Percentiles rank a stretch among this genome's conserved stretches.
These are phyloP conservation scores for Drosophila simulans DNA, from an alignment of 1,140 invertebrate genomes.

Conservation along the genomic window DNA sequence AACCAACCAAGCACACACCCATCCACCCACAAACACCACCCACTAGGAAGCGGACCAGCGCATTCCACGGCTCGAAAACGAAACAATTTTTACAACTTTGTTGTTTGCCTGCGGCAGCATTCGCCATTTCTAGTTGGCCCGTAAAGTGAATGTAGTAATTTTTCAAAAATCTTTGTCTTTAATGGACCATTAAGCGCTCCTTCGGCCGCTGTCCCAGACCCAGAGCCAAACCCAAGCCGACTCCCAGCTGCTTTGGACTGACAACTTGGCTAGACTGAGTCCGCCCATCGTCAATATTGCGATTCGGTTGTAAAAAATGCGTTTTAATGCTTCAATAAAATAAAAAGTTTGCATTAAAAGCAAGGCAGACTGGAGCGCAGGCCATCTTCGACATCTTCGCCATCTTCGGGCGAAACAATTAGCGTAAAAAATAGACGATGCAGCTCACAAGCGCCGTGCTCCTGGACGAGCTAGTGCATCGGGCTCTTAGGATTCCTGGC, in stretches of 20 bases:
- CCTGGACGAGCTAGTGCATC: not conserved
- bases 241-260: not conserved
- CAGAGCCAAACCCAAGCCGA: no score
- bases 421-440: constrained; percentile 66
- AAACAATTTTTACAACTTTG: constrained; percentile 84
- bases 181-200: constrained; percentile 80
- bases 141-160: constrained; percentile 78
- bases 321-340: constrained; percentile 84
- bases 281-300: constrained; percentile 73
- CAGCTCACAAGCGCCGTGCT: not conserved
- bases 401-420: constrained; percentile 64
- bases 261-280: constrained; percentile 40
- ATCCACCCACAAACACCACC: not conserved
- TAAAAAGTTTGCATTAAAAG: constrained; percentile 81
- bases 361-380: not conserved
- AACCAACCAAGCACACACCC: not conserved
- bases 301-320: constrained; percentile 82
- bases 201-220: constrained; percentile 28
- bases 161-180: constrained; percentile 84
- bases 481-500: not conserved
- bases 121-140: constrained; percentile 67
- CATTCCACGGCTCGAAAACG: constrained; percentile 67
- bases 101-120: constrained; percentile 75
- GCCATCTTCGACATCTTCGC: not conserved
- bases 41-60: no score